Conservation (phyloP, 2,797 vertebrate genomes). For the Phyllotis vaccarum region DNA sequence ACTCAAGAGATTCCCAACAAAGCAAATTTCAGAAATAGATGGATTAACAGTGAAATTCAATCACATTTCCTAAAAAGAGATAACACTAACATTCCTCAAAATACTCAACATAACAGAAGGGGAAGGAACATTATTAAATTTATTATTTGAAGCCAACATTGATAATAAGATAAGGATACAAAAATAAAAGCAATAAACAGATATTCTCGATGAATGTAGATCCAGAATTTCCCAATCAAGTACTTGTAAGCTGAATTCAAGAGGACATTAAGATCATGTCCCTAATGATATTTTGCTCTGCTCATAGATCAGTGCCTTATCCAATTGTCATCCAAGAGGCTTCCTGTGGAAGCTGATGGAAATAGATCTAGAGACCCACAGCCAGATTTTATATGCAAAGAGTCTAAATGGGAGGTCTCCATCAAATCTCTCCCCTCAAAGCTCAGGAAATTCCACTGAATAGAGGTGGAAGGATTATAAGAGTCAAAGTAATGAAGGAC, state of each 20-base stretch:
- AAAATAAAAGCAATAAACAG: not conserved
- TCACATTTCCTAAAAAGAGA: not conserved
- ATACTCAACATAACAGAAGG: not conserved
- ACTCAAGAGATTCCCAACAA: not conserved
- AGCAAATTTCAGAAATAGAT: not conserved
- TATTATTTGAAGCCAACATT: not conserved
- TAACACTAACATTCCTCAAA: not conserved
- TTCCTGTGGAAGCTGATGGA: not conserved
- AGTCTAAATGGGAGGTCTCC: not conserved
- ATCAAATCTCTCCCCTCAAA: not conserved
- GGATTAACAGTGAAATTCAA: not conserved
- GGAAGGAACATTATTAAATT: not conserved
- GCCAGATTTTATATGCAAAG: not conserved
- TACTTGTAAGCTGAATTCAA: not conserved
- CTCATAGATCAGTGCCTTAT: not conserved
- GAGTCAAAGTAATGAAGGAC: not conserved
- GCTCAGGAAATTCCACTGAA: not conserved
- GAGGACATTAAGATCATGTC: not conserved
- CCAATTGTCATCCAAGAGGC: not conserved
- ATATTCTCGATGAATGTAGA: not conserved
- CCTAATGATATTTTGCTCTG: not conserved
- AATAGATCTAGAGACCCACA: not conserved
- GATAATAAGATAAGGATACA: not conserved
- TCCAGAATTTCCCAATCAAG: not conserved
- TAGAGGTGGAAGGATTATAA: not conserved